Conservation (phyloP, 1,140 invertebrate species). For the Euborellia annulipes region DNA sequence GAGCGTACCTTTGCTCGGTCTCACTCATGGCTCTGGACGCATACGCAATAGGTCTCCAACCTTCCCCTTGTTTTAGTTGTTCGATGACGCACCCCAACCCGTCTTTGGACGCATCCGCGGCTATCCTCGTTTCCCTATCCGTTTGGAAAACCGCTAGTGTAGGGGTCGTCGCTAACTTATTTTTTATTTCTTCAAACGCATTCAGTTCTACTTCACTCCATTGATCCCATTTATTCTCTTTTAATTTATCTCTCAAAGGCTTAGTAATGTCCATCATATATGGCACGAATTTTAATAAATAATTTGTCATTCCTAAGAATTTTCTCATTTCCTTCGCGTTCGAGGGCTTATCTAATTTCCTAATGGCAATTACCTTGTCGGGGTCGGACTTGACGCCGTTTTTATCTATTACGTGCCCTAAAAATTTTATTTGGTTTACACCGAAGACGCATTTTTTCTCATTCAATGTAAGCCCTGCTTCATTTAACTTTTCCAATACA, state of each 20-base stretch:
- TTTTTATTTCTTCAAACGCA: slow-evolving; percentile 18
- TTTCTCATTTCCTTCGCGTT: slow-evolving; percentile 16
- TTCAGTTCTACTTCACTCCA: slow-evolving; percentile 14
- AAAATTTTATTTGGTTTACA: slow-evolving; percentile 13
- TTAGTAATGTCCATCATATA: slow-evolving; percentile 16
- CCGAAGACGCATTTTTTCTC: slow-evolving; percentile 8
- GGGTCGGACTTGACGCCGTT: slow-evolving; percentile 22
- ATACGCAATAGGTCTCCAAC: slow-evolving; percentile 22
- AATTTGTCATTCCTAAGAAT: slow-evolving; percentile 25
- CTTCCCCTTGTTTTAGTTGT: slow-evolving; percentile 12
- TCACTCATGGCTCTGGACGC: slow-evolving; percentile 13
- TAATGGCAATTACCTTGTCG: slow-evolving; percentile 20
- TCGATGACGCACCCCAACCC: slow-evolving; percentile 14
- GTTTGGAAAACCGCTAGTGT: slow-evolving; percentile 18
- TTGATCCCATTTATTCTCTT: slow-evolving; percentile 16
- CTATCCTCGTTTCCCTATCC: slow-evolving; percentile 16
- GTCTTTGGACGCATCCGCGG: slow-evolving; percentile 9
- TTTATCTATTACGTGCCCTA: slow-evolving; percentile 21
- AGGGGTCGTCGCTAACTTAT: slow-evolving; percentile 14
- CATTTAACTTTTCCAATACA: slow-evolving; percentile 9
- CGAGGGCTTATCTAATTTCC: slow-evolving; percentile 3
- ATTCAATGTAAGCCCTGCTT: slow-evolving; percentile 9
- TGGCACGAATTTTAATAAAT: slow-evolving; percentile 24
- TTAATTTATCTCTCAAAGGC: slow-evolving; percentile 17
- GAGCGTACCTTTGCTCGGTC: slow-evolving; percentile 15